Base-by-base conservation (phyloP, 1,140 invertebrate species). In the Bombus huntii region DNA sequence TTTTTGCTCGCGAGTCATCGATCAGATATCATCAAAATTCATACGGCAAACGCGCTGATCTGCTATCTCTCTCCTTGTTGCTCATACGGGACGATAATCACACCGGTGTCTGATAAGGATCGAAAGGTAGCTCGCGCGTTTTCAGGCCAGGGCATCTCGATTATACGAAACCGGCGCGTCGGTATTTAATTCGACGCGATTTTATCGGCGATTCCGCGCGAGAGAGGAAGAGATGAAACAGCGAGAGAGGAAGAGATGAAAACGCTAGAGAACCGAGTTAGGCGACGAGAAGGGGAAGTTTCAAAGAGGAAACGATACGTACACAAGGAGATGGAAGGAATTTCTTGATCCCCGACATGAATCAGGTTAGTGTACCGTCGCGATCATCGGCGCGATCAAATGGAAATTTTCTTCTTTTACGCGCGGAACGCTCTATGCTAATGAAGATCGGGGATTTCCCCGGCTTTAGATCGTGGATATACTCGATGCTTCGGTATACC, bases 351-450 rank as follows among this genome's bases (percentile, higher is more conserved):
- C 44, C 77, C n/a, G 25, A 13, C 53, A 81, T 73, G 77, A 90
- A 89, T 83, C 85, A 44, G 89, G 88, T 90, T 87, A 90, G 76
- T 79, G 82, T 84, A 87, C 78, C 89, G 88, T 15, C 72, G 77
- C 59, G 59, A 78, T 88, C 66, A 18, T 6, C 25, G 13, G 6
- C 76, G 59, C 66, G 85, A 89, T 87, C 85, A 31, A 79, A 88
- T 80, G 88, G 88, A 89, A 84, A 87, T 74, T 66, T 87, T 89
- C 72, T 66, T 76, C 37, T 13, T 66, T 34, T 47, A 31, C 74
- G 42, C 34, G 10, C 12, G n/a, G 62, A 62, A 72, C 77, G 47
- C 66, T 25, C 53, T 81, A 89, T 83, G 89, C 34, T 90, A 89
- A 90, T 85, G 59, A 59, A 28, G n/a, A n/a, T 22, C 65, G 71